Evolutionary conservation across 2,113 vertebrate genomes (phyloP), one percentile per base, ranked within the genome.

Genomic region (Meriones unguiculatus): DNA sequence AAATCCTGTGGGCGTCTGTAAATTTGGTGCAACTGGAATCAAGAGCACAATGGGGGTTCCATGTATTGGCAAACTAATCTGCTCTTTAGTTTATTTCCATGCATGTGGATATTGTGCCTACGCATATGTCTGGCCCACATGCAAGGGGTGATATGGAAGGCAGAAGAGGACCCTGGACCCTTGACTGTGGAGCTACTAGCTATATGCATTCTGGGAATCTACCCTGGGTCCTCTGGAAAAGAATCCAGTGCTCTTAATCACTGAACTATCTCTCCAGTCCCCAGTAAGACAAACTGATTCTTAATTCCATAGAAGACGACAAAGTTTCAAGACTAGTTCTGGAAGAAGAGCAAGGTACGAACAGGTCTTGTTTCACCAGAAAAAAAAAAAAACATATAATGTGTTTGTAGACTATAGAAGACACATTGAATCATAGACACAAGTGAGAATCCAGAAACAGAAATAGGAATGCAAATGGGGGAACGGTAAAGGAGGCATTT

Each of bases 11-110:
- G 30, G 3, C 62, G 70, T 78, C 89, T 92, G 76, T 81, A 77
- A 88, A 95, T 73, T 90, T 65, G 81, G 57, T 67, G 24, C 2
- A 82, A 54, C 88, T 96, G 38, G 32, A 64, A n/a, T 92, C 17
- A 92, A 87, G 95, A 93, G 3, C 72, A 62, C 50, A 90, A 41
- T 82, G 67, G 30, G 3, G 89, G 85, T 97, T 91, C 89, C 41
- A 88, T 59, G 81, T 15, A 92, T 22, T 73, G 35, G 76, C 32
- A 88, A 94, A 81, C 46, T 46, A 46, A 46, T 46, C 46, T 46
- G 46, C 5, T 46, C 46, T 46, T 46, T 46, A 25, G 7, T 65
- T 65, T 84, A 9, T 84, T 85, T 85, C 30, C 46, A 11, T 65
- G 38, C 15, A 30, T 7, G 15, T 65, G 38, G 25, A 4, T 41